Evolutionary conservation across 1,140 invertebrate species (phyloP).

Genomic region (Cotesia chilonis): DNA sequence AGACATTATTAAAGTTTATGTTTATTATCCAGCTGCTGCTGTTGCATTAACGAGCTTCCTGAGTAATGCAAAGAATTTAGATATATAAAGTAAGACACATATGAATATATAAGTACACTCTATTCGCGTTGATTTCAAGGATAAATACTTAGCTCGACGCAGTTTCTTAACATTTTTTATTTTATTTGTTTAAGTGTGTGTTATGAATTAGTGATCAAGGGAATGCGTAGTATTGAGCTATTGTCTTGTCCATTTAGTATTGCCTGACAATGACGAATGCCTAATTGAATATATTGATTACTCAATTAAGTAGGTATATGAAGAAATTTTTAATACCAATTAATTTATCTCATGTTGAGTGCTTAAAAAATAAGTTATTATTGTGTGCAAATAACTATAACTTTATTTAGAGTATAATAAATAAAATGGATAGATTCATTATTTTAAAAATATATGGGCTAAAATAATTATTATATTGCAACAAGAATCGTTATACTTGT

Average conservation of each 20-base stretch:
- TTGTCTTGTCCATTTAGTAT: conserved; percentile 24
- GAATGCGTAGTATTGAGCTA: conserved; percentile 24
- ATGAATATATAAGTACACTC: not conserved
- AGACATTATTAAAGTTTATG: conserved; percentile 26
- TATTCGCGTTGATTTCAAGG: conserved; percentile 35
- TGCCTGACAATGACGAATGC: conserved; percentile 20
- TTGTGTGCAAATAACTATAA: too few relatives aligned
- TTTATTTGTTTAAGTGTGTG: conserved; percentile 22
- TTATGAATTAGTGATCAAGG: conserved; percentile 42
- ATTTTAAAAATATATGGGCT: too few relatives aligned
- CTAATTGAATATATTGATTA: conserved; percentile 11
- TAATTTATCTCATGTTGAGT: too few relatives aligned
- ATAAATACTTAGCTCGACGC: conserved; percentile 28
- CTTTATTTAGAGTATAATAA: not conserved
- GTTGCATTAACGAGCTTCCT: conserved; percentile 14
- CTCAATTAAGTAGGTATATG: not conserved
- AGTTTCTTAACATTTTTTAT: too few relatives aligned
- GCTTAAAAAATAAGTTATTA: too few relatives aligned
- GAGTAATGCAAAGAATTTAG: conserved; percentile 32
- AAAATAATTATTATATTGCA: conserved; percentile 20
- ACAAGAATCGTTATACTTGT: conserved; percentile 29
- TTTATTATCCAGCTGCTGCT: conserved; percentile 23
- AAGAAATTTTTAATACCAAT: conserved; percentile 2
- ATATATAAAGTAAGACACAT: conserved; percentile 22
- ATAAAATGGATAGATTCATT: not conserved